phyloP scores from a whole-genome alignment of 2,113 vertebrate species.

The Thalassoma bifasciatum region DNA sequence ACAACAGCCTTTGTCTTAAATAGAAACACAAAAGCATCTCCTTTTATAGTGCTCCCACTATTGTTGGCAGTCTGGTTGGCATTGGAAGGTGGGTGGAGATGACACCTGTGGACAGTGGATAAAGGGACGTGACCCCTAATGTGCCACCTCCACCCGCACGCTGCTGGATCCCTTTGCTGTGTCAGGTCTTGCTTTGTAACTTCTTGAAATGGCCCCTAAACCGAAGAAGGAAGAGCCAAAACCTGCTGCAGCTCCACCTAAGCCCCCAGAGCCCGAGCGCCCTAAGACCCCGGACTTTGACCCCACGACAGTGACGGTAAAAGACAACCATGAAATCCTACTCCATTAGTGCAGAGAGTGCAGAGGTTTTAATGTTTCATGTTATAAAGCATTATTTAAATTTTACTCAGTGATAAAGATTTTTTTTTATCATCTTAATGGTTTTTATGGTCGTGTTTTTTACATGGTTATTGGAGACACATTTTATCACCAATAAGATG shows the following conservation, averaged over 20 bases:
- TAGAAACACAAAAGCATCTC: constrained; percentile 86
- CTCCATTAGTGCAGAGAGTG: background rate
- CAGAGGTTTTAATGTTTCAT: background rate
- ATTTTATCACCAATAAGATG: background rate
- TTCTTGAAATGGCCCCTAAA: constrained; percentile 88
- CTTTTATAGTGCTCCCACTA: constrained; percentile 90
- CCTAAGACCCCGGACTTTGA: constrained; percentile 85
- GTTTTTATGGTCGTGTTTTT: background rate
- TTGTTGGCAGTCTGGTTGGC: constrained; percentile 79
- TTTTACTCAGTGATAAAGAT: background rate
- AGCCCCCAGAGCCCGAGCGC: constrained; percentile 78
- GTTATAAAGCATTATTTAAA: background rate
- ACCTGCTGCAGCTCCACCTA: constrained; percentile 81
- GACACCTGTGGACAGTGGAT: constrained; percentile 79
- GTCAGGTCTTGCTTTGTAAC: constrained; percentile 34
- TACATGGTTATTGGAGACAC: background rate
- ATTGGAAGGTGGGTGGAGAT: constrained; percentile 60
- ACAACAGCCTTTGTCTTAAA: constrained; percentile 85
- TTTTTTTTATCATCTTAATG: background rate
- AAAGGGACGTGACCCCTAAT: constrained; percentile 77
- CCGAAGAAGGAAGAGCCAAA: constrained; percentile 94
- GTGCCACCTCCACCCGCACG: constrained; percentile 48
- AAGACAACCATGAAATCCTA: background rate
- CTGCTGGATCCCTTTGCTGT: constrained; percentile 46
- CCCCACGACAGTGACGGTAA: constrained; percentile 88